phyloP scores from a whole-genome alignment of 2,113 vertebrate species.

The Gorsachius goisagi region DNA sequence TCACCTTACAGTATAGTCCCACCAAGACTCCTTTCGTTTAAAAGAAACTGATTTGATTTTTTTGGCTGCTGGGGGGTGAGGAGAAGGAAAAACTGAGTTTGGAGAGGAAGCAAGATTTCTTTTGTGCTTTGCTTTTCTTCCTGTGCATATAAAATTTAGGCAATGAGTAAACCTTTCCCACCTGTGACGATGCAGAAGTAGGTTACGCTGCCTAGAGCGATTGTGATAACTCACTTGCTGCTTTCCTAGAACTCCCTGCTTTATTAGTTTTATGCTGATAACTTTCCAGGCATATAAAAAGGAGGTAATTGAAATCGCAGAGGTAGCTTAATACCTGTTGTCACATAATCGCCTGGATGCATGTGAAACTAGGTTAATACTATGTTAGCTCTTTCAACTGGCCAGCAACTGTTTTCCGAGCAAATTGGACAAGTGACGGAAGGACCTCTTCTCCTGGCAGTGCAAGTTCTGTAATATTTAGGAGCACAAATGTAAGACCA shows the following conservation, averaged over 20 bases:
- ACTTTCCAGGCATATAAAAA: not conserved
- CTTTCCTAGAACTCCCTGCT: not conserved
- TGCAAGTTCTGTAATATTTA: not conserved
- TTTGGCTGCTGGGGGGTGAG: not conserved
- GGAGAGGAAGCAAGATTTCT: not conserved
- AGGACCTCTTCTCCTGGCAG: not conserved
- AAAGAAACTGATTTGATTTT: not conserved
- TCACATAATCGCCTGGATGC: not conserved
- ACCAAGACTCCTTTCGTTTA: not conserved
- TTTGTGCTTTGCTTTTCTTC: not conserved
- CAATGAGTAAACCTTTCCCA: not conserved
- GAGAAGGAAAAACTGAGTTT: not conserved
- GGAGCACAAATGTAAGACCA: not conserved
- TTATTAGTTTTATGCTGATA: conserved; percentile 36
- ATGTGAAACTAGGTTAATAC: not conserved
- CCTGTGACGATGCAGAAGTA: conserved; percentile 17
- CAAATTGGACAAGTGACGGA: not conserved
- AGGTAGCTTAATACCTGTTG: not conserved
- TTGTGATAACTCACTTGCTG: not conserved
- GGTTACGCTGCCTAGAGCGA: conserved; percentile 3
- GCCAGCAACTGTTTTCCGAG: not conserved
- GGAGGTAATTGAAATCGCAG: conserved; percentile 25
- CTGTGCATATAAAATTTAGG: not conserved
- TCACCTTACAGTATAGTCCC: not conserved
- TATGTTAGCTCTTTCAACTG: not conserved